phyloP scores from a whole-genome alignment of 2,113 vertebrate genomes.

The Emydura subglobosa region DNA sequence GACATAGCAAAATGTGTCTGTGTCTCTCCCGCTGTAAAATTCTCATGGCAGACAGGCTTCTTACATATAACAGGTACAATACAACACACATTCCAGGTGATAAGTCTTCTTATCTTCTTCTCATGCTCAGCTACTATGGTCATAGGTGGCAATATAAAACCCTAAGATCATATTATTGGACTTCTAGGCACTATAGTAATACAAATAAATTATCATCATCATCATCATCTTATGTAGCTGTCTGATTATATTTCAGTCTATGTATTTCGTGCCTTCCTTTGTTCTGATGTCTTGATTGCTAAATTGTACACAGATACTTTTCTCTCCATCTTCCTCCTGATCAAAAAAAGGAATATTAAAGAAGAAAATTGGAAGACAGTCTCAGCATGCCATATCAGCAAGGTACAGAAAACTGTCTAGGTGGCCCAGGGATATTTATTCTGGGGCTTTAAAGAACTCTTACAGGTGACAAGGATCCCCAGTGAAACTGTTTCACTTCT shows the following conservation, averaged over 20 bases:
- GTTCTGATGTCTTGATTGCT: not conserved
- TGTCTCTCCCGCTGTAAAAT: not conserved
- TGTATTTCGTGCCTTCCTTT: not conserved
- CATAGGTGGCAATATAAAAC: not conserved
- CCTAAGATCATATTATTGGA: not conserved
- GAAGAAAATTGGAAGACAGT: not conserved
- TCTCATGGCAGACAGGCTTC: not conserved
- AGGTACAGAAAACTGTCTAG: rapidly evolving
- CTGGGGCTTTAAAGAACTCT: rapidly evolving
- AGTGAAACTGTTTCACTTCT: rapidly evolving
- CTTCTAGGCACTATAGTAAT: not conserved
- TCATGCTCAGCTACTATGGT: rapidly evolving
- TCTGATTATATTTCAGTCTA: not conserved
- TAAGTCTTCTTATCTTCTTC: not conserved
- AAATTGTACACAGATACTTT: not conserved
- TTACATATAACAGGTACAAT: not conserved
- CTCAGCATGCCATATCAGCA: rapidly evolving
- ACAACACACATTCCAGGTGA: not conserved
- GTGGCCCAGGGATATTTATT: rapidly evolving
- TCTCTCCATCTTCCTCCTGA: not conserved
- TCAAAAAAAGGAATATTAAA: not conserved
- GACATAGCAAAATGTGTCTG: not conserved
- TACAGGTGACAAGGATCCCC: not conserved
- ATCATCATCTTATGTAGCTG: not conserved
- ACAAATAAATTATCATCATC: not conserved